A percentile compares a stretch with the other conserved stretches of the same genome.
phyloP scores from a whole-genome alignment of 2,888 invertebrate species.

The Tetragonula carbonaria region DNA sequence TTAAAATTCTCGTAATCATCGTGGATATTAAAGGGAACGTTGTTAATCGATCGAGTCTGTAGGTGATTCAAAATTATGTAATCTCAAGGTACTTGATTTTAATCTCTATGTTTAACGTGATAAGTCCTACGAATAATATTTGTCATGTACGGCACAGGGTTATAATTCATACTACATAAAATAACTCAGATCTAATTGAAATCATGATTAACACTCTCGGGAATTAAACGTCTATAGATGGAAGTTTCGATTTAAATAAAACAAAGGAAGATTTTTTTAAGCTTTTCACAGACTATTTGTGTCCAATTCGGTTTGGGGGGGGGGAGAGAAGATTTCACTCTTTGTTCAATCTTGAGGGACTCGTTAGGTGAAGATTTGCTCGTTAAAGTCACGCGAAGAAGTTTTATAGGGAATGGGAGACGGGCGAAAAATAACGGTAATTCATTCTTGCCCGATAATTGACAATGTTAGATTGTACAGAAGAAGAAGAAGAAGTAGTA shows the following conservation, averaged over 20 bases:
- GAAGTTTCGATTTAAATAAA: not conserved
- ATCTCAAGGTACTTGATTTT: too few relatives aligned
- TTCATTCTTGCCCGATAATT: constrained; percentile 58
- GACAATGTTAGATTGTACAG: constrained; percentile 52
- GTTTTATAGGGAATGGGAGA: constrained; percentile 16
- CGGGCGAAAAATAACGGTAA: constrained; percentile 54
- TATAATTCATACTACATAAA: too few relatives aligned
- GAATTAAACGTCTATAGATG: not conserved
- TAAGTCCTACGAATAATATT: too few relatives aligned
- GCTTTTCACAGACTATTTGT: not conserved
- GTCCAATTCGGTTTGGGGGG: constrained; percentile 11
- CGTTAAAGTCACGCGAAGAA: constrained; percentile 52
- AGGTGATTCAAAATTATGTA: too few relatives aligned
- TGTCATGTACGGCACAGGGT: too few relatives aligned
- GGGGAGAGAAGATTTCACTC: constrained; percentile 15
- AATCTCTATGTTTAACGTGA: too few relatives aligned
- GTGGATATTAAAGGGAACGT: too few relatives aligned
- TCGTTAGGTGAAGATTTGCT: constrained; percentile 40
- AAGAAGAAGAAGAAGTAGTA: not conserved
- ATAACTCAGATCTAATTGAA: too few relatives aligned
- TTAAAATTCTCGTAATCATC: too few relatives aligned
- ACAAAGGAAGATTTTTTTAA: not conserved
- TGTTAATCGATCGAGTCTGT: too few relatives aligned
- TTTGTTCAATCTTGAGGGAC: constrained; percentile 25
- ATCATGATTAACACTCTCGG: not conserved